These are phyloP conservation scores for Paramormyrops hopkinsi DNA, from an alignment of 2,797 vertebrate genomes.

Conservation along the genomic window DNA sequence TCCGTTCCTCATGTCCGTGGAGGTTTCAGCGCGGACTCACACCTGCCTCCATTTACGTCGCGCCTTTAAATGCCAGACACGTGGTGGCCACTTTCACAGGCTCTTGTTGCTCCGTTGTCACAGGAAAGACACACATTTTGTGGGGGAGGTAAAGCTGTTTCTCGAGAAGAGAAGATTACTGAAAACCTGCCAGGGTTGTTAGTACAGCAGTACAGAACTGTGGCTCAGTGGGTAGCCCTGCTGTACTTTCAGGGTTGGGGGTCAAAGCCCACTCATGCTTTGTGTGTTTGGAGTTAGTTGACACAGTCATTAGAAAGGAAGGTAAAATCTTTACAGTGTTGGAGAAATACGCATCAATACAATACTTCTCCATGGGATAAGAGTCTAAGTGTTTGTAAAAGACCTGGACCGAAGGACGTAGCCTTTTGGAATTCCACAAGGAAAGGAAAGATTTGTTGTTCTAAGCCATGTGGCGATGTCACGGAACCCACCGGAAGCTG, in stretches of 20 bases:
- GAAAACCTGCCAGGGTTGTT: not conserved
- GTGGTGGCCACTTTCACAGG: not conserved
- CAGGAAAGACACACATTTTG: not conserved
- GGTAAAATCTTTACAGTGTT: not conserved
- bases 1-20: not conserved
- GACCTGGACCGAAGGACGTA: not conserved
- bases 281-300: not conserved
- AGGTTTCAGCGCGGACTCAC: not conserved
- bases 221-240: not conserved
- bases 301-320: not conserved
- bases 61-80: not conserved
- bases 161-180: not conserved
- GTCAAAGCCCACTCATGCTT: not conserved
- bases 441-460: not conserved
- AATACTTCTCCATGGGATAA: not conserved
- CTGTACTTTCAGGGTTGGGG: not conserved
- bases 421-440: not conserved
- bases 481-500: not conserved
- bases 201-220: not conserved
- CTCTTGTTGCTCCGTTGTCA: not conserved
- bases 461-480: not conserved
- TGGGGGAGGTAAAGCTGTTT: constrained; percentile 1
- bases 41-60: not conserved
- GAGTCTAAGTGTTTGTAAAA: not conserved
- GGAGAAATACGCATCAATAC: not conserved